phyloP scores from a whole-genome alignment of 2,888 invertebrate species.

The Microplitis manilae region DNA sequence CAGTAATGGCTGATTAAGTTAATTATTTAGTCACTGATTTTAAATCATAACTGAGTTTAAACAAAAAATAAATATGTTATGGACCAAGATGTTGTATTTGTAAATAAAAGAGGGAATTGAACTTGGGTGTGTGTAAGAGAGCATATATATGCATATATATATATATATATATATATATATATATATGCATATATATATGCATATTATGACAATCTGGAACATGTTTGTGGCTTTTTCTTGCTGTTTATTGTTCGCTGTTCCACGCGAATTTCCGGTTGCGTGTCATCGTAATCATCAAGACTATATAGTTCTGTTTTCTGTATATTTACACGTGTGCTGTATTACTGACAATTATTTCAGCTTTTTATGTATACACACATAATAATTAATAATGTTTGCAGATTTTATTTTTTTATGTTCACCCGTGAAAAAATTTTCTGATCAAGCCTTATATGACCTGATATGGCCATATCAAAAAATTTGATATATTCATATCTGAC shows the following conservation, averaged over 20 bases:
- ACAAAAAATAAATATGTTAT: neutral
- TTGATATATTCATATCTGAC: no score
- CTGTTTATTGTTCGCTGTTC: constrained; percentile 26
- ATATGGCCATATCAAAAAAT: no score
- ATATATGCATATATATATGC: neutral
- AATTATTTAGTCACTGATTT: neutral
- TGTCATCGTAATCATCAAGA: constrained; percentile 14
- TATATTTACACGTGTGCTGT: neutral
- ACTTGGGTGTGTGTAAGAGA: constrained; percentile 12
- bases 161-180: no score
- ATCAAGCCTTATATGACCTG: no score
- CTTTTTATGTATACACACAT: neutral
- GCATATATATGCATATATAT: neutral
- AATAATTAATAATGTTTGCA: neutral
- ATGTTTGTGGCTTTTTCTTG: constrained; percentile 12
- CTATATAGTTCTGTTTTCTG: neutral
- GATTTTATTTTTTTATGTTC: neutral
- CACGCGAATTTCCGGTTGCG: constrained; percentile 36
- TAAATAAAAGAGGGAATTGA: neutral
- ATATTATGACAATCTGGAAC: constrained; percentile 13
- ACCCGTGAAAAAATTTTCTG: no score
- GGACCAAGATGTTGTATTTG: neutral
- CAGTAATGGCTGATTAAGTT: neutral
- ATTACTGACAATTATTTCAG: neutral
- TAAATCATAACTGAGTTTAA: neutral